These are phyloP conservation scores for Eupristina koningsbergeri DNA, from an alignment of 1,140 invertebrate species.

Conservation along the genomic window DNA sequence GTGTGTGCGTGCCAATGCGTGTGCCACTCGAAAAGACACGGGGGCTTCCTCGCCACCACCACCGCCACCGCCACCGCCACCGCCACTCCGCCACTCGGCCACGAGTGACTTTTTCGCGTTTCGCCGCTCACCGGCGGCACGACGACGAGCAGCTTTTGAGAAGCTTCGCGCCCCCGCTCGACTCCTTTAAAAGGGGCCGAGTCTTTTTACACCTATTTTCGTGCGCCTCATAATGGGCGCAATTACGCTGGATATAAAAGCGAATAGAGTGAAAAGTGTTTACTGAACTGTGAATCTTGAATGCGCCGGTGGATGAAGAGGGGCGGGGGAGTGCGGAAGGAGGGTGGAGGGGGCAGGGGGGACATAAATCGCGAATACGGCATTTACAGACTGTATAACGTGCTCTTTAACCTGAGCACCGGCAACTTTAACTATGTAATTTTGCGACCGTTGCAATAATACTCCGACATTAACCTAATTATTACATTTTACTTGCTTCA, in stretches of 20 bases:
- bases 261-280: conserved; percentile 31
- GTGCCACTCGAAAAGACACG: no score
- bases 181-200: not conserved
- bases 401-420: not conserved
- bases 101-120: not conserved
- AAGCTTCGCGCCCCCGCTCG: not conserved
- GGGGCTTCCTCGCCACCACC: no score
- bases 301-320: no score
- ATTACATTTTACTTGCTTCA: conserved; percentile 35
- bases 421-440: conserved; percentile 12
- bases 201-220: not conserved
- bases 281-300: conserved; percentile 38
- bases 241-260: conserved; percentile 23
- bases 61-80: no score
- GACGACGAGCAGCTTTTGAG: not conserved
- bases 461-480: conserved; percentile 48
- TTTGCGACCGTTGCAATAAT: conserved; percentile 42
- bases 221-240: conserved; percentile 8
- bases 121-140: not conserved
- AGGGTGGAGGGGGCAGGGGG: not conserved
- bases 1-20: no score
- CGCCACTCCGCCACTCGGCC: no score
- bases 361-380: not conserved
- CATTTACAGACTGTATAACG: conserved; percentile 5
- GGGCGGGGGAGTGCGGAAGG: not conserved